Evolutionary conservation across 92 coral and sea anemone genomes (phyloP).

Genomic region (Porites lobata): DNA sequence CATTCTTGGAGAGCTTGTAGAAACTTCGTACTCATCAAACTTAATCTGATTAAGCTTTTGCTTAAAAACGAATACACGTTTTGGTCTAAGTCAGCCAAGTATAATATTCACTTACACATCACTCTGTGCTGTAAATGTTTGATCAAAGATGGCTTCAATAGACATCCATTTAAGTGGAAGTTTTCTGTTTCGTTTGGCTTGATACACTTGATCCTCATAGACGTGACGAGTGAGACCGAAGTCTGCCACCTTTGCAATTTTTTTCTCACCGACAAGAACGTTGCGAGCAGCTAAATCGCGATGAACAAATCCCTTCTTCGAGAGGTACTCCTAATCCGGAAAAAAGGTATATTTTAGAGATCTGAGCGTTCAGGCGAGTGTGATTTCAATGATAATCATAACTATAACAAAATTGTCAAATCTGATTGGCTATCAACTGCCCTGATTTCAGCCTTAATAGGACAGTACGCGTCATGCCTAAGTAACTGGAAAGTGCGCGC

Average conservation of each 20-base stretch:
- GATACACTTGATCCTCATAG: constrained; percentile 78
- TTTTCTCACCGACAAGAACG: constrained; percentile 84
- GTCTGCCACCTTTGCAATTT: constrained; percentile 87
- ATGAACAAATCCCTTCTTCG: constrained; percentile 80
- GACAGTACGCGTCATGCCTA: no score
- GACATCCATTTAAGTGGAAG: constrained; percentile 94
- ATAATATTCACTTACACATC: constrained; percentile 73
- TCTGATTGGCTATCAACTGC: no score
- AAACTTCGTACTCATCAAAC: no score
- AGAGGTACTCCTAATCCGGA: constrained; percentile 74
- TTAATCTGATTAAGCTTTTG: no score
- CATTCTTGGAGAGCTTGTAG: no score
- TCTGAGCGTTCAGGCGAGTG: background rate
- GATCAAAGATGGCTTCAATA: constrained; percentile 91
- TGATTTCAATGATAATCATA: background rate
- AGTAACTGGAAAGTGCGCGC: no score
- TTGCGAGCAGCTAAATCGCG: constrained; percentile 91
- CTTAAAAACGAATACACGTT: no score
- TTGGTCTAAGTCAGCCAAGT: background rate
- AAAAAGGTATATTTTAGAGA: background rate
- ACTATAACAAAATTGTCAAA: no score
- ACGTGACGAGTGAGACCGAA: constrained; percentile 88
- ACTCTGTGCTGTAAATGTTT: constrained; percentile 77
- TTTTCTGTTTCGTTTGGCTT: constrained; percentile 71
- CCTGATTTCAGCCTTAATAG: no score